These are phyloP conservation scores for Hypsibius dujardini DNA, from an alignment of 1,140 invertebrate species.

Conservation along the genomic window DNA sequence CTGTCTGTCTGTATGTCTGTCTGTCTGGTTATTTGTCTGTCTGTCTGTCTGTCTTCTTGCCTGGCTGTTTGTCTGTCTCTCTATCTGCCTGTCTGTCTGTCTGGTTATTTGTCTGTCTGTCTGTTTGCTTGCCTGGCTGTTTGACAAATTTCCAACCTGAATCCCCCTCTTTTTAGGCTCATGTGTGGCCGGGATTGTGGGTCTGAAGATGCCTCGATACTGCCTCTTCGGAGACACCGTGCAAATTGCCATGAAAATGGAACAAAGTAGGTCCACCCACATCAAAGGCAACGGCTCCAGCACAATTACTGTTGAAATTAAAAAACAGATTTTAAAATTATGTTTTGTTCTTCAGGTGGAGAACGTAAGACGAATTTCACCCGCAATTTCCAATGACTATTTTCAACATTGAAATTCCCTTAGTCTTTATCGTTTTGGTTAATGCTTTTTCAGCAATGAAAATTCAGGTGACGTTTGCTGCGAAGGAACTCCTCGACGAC, in stretches of 20 bases:
- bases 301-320: slow-evolving; percentile 17
- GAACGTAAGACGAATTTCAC: not conserved
- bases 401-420: slow-evolving; percentile 9
- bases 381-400: not conserved
- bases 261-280: not conserved
- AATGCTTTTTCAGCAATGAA: slow-evolving; percentile 48
- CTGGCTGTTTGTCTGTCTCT: not conserved
- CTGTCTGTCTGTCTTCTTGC: slow-evolving; percentile 13
- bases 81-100: slow-evolving; percentile 25
- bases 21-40: slow-evolving; percentile 37
- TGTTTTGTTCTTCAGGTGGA: slow-evolving; percentile 4
- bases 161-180: slow-evolving; percentile 44
- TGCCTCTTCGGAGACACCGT: slow-evolving; percentile 40
- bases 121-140: not conserved
- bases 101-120: slow-evolving; percentile 44
- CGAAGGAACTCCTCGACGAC: slow-evolving; percentile 66
- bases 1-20: slow-evolving; percentile 20
- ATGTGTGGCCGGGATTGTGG: slow-evolving; percentile 76
- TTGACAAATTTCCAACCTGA: slow-evolving; percentile 1
- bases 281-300: slow-evolving; percentile 22
- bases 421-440: slow-evolving; percentile 24
- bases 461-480: slow-evolving; percentile 80
- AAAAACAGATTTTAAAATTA: slow-evolving; percentile 14
- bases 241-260: slow-evolving; percentile 19
- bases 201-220: slow-evolving; percentile 74